A percentile compares a stretch with the other conserved stretches of the same genome.
These are phyloP conservation scores for Heterochromis multidens DNA, from an alignment of 2,113 vertebrate genomes.

Conservation along the genomic window DNA sequence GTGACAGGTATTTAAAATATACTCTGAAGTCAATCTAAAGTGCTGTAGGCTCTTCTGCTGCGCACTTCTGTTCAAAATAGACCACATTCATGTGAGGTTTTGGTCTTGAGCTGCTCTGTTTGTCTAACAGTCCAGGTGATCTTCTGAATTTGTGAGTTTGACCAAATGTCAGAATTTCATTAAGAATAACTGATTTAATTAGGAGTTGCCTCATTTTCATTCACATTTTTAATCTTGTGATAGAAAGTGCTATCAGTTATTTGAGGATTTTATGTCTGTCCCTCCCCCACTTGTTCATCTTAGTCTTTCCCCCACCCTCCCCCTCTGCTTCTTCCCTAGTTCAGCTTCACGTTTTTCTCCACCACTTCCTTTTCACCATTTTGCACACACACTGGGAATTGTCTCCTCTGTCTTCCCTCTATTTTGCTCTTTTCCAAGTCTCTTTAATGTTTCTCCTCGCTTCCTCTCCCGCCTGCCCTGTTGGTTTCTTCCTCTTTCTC, in stretches of 20 bases:
- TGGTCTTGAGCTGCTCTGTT: not conserved
- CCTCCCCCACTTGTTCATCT: not conserved
- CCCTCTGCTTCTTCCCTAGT: not conserved
- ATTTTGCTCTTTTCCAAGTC: not conserved
- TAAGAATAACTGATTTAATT: not conserved
- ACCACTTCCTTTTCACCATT: not conserved
- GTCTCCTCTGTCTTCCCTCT: not conserved
- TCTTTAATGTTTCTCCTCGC: constrained; percentile 13
- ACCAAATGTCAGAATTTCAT: not conserved
- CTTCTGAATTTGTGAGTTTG: not conserved
- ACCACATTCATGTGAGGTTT: not conserved
- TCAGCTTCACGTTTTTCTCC: constrained; percentile 13
- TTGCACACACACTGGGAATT: not conserved
- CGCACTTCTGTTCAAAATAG: not conserved
- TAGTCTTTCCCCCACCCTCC: not conserved
- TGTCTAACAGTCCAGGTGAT: not conserved
- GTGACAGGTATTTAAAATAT: constrained; percentile 50
- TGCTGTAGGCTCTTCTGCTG: constrained; percentile 8
- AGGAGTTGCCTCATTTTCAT: not conserved
- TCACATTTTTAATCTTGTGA: not conserved
- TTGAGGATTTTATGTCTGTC: not conserved
- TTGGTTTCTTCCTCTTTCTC: not conserved
- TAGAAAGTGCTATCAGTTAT: not conserved
- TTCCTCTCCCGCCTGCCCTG: not conserved
- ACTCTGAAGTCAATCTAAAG: constrained; percentile 19